Conservation (phyloP, 1,140 invertebrate genomes). For the Brachionus angularis region DNA sequence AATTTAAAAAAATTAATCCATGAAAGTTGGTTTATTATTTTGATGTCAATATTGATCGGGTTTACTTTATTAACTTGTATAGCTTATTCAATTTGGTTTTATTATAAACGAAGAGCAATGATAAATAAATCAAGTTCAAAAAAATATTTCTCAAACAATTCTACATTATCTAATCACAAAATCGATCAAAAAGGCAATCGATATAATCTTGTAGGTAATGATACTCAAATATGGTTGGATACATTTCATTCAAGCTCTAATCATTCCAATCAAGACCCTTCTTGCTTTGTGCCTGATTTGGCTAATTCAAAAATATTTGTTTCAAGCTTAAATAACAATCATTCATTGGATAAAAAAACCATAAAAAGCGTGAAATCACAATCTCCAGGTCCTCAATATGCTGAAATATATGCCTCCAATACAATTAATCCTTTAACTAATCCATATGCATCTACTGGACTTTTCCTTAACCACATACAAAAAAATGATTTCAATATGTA, state of each 20-base stretch:
- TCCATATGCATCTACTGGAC: slow-evolving; percentile 25
- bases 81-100: neutral
- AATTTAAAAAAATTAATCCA: neutral
- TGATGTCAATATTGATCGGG: neutral
- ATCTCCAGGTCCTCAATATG: slow-evolving; percentile 19
- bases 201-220: slow-evolving; percentile 32
- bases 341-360: neutral
- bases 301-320: neutral
- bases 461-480: neutral
- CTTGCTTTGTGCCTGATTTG: neutral
- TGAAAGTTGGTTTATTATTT: neutral
- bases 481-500: too few relatives aligned
- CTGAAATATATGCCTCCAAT: slow-evolving; percentile 10
- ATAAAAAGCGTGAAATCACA: neutral
- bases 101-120: neutral
- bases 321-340: neutral
- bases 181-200: slow-evolving; percentile 16
- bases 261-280: neutral
- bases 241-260: neutral
- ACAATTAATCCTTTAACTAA: neutral
- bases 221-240: slow-evolving; percentile 28
- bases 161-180: neutral
- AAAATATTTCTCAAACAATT: slow-evolving; percentile 37
- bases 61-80: neutral
- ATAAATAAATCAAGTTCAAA: slow-evolving; percentile 18